phyloP scores from a whole-genome alignment of 2,113 vertebrate genomes.

The Urocynchramus pylzowi region DNA sequence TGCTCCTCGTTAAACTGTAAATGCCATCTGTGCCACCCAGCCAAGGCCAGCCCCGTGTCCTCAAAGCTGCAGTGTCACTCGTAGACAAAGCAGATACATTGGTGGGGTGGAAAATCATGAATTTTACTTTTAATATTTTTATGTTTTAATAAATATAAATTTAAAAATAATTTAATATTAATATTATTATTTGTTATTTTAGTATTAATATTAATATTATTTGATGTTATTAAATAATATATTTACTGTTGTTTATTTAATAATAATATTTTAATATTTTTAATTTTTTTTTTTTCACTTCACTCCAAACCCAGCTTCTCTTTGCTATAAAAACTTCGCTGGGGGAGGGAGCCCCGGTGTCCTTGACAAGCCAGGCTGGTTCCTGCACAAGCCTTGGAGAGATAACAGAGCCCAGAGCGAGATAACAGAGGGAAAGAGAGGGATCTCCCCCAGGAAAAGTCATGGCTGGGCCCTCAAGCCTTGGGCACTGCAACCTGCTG shows the following conservation, averaged over 20 bases:
- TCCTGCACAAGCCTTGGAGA: background rate
- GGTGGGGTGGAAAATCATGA: background rate
- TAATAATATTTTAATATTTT: rapidly evolving
- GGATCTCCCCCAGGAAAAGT: background rate
- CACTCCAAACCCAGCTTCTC: rapidly evolving
- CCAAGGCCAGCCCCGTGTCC: background rate
- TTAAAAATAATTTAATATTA: background rate
- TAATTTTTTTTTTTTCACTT: background rate
- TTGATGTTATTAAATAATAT: too few species aligned
- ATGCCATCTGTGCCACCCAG: background rate
- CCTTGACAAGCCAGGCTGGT: background rate
- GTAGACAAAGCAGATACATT: rapidly evolving
- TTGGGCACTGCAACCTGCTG: background rate
- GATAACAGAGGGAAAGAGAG: background rate
- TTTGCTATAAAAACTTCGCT: background rate
- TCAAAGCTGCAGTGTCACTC: background rate
- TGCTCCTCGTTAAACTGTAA: constrained; percentile 31
- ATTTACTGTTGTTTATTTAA: too few species aligned
- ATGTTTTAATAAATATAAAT: too few species aligned
- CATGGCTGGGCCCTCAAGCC: rapidly evolving
- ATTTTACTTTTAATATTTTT: rapidly evolving
- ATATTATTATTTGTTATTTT: too few species aligned
- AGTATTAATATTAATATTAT: too few species aligned
- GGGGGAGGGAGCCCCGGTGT: background rate
- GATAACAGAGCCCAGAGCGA: background rate